These are phyloP conservation scores for Monarcha castaneiventris DNA, from an alignment of 2,113 vertebrate genomes.

Conservation along the genomic window DNA sequence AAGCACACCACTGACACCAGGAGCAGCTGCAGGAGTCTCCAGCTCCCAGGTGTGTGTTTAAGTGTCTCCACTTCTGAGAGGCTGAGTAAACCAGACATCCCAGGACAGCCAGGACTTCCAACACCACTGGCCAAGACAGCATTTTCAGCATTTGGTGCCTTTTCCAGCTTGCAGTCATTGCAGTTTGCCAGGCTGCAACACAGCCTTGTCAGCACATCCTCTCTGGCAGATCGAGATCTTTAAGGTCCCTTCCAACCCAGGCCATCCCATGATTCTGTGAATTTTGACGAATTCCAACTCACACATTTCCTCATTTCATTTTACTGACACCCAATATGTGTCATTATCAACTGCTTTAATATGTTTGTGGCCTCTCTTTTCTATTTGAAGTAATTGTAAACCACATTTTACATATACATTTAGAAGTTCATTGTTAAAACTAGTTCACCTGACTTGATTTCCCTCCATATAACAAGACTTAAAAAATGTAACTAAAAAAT, in stretches of 20 bases:
- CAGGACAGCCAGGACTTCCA: not conserved
- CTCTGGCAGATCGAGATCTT: not conserved
- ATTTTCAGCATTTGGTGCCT: not conserved
- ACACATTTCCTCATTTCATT: not conserved
- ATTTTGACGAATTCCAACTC: not conserved
- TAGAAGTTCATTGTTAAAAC: not conserved
- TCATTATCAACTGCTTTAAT: not conserved
- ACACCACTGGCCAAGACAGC: not conserved
- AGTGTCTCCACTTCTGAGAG: not conserved
- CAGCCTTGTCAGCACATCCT: not conserved
- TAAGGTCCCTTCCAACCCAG: not conserved
- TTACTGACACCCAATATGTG: not conserved
- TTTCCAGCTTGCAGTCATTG: not conserved
- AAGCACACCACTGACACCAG: not conserved
- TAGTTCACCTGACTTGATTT: not conserved
- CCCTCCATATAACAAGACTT: not conserved
- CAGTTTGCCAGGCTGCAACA: not conserved
- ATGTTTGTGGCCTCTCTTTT: not conserved
- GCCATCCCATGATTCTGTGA: not conserved
- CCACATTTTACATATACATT: accelerated
- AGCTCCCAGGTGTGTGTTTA: not conserved
- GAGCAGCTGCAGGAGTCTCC: too few relatives aligned
- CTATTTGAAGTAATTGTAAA: not conserved
- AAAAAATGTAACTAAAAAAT: not conserved
- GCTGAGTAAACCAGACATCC: too few relatives aligned